Conservation (phyloP, 2,113 vertebrate genomes). For the Clarias macrocephalus region DNA sequence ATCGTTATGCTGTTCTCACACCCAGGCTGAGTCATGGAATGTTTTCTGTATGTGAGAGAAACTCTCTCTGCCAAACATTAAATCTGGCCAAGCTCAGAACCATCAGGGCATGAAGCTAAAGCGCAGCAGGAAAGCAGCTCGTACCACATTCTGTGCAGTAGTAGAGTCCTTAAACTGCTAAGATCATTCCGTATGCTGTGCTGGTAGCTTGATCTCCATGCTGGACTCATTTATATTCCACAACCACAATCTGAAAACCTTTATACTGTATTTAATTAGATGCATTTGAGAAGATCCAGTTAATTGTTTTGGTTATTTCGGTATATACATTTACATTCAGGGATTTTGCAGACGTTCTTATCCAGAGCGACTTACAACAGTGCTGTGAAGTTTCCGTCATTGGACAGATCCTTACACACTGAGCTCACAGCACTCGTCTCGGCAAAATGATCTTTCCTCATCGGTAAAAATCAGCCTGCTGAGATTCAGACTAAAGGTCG, state of each 20-base stretch:
- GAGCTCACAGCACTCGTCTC: neutral
- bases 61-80: neutral
- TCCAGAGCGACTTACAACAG: too few species aligned
- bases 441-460: neutral
- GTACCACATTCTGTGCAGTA: neutral
- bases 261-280: neutral
- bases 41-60: neutral
- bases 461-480: neutral
- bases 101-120: neutral
- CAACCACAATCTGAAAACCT: neutral
- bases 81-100: constrained; percentile 1
- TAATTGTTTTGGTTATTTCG: neutral
- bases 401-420: neutral
- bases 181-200: neutral
- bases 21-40: constrained; percentile 43
- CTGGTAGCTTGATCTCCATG: neutral
- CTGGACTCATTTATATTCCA: neutral
- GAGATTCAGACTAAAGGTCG: constrained; percentile 19
- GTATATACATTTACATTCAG: too few species aligned
- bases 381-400: too few species aligned
- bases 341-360: too few species aligned
- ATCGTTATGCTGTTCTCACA: constrained; percentile 35
- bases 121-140: neutral
- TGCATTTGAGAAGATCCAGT: neutral
- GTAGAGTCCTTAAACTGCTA: neutral